Base-by-base conservation (phyloP, 2,888 invertebrate genomes). In the Tethea ocularis region DNA sequence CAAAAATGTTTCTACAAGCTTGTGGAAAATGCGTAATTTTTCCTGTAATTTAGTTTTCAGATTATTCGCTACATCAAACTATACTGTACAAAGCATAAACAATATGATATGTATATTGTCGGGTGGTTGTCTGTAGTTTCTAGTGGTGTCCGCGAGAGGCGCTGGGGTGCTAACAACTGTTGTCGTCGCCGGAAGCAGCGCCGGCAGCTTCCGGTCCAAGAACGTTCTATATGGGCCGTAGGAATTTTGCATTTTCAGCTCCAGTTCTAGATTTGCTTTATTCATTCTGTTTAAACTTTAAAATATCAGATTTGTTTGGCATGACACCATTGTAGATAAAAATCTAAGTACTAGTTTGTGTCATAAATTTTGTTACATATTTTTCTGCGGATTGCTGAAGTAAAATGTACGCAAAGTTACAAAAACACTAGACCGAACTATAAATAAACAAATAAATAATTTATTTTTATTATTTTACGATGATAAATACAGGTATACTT, bases 131-230 rank as follows among this genome's bases (percentile, higher is more conserved):
- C 65, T 75, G 77, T 82, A 84, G 84, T 87, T 83, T 75, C 78
- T 71, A 71, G 71, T 72, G 73, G 78, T 82, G 89, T 84, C 90
- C 91, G 83, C 86, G 62, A 84, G 88, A 87, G 90, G 89, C 90
- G 89, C 87, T 87, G 82, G 84, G 81, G 87, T 83, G 91, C 87
- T 87, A 89, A 88, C 89, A 87, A 86, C 89, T 84, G 88, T 84
- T 86, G 87, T 80, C 77, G 78, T 75, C 80, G 74, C 86, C 89
- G 92, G 92, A 92, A 87, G 84, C 84, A 82, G 85, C 84, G 86
- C 87, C 86, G 88, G 82, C 87, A 82, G 80, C 86, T 86, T 92
- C 92, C 92, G 91, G 86, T 76, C 86, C 78, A 79, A 79, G 81
- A 83, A 79, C 83, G 86, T 86, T 83, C 85, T 85, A 78, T 86